Percentiles rank a stretch among this genome's conserved stretches.
These are phyloP conservation scores for Aptenodytes patagonicus DNA, from an alignment of 2,113 vertebrate genomes.

Conservation along the genomic window DNA sequence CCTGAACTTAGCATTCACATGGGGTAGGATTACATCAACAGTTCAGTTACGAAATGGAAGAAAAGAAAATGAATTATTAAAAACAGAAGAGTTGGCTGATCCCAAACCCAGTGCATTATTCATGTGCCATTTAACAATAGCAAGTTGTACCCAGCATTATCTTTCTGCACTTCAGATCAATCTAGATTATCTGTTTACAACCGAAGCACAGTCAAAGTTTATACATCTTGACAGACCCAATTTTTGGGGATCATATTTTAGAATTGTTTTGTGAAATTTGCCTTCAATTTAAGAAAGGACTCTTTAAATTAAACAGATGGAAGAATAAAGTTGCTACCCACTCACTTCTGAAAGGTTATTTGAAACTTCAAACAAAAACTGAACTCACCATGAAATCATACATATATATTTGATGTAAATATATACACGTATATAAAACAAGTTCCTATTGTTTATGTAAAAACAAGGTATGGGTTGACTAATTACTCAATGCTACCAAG, in stretches of 20 bases:
- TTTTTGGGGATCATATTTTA: background rate
- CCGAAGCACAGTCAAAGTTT: background rate
- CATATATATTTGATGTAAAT: background rate
- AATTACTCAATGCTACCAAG: background rate
- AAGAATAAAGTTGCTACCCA: background rate
- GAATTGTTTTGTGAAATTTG: background rate
- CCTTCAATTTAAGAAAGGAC: background rate
- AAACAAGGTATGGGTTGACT: background rate
- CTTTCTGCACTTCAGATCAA: background rate
- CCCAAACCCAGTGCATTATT: background rate
- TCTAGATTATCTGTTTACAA: background rate
- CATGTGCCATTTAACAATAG: background rate
- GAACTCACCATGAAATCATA: background rate
- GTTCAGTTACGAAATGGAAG: conserved; percentile 15
- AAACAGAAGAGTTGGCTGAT: conserved; percentile 16
- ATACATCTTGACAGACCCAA: background rate
- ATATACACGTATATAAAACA: background rate
- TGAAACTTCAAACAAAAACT: background rate
- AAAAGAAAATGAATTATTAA: conserved; percentile 31
- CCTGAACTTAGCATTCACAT: background rate
- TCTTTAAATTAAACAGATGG: background rate
- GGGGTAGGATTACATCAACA: conserved; percentile 15
- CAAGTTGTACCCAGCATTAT: background rate
- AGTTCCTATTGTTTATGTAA: background rate
- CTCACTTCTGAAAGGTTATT: background rate